Evolutionary conservation across 2,113 vertebrate genomes (phyloP).

Genomic region (Myiozetetes cayanensis): DNA sequence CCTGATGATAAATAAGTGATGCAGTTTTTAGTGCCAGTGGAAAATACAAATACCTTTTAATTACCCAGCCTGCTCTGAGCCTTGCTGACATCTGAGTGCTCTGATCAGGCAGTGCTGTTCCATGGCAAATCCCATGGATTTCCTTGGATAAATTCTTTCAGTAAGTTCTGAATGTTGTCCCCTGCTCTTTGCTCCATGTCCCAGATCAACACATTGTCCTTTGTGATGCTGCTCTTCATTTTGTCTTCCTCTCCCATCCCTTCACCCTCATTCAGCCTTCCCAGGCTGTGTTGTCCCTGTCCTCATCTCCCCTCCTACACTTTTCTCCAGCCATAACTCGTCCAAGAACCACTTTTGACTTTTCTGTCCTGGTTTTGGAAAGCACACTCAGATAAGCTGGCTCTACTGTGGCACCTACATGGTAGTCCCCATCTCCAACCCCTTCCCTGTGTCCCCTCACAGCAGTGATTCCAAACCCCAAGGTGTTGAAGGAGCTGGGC

Average conservation of each 20-base stretch:
- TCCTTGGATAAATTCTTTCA: neutral
- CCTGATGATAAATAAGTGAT: neutral
- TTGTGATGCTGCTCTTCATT: neutral
- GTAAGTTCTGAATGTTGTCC: neutral
- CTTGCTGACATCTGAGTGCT: neutral
- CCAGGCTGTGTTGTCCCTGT: neutral
- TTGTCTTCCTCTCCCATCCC: neutral
- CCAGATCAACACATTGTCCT: neutral
- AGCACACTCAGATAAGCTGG: neutral
- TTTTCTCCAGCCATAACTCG: neutral
- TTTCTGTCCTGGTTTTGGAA: neutral
- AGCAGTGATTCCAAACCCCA: neutral
- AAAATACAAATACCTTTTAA: neutral
- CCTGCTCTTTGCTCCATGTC: neutral
- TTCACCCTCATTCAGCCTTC: neutral
- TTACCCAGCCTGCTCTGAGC: neutral
- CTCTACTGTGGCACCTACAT: neutral
- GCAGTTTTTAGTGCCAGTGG: neutral
- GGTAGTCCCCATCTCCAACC: neutral
- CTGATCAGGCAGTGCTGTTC: neutral
- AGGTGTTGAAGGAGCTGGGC: neutral
- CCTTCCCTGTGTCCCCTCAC: neutral
- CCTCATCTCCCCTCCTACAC: fast-evolving
- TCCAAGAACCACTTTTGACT: neutral
- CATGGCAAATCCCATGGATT: neutral